These are phyloP conservation scores for Bolinopsis microptera DNA, from an alignment of 37 sponge, comb jelly and placozoan species.

Conservation along the genomic window DNA sequence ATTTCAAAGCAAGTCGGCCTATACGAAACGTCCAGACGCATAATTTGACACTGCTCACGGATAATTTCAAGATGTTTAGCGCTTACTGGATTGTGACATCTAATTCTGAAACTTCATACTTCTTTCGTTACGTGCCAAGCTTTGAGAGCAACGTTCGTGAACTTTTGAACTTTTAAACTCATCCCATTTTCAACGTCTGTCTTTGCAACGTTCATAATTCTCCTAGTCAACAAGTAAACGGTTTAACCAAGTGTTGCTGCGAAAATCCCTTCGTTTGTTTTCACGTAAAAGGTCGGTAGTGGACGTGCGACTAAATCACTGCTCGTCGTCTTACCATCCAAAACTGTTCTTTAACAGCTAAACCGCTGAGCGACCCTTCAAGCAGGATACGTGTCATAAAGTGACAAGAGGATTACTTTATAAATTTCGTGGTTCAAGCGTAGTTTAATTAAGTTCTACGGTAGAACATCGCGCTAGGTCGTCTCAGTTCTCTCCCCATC, in stretches of 20 bases:
- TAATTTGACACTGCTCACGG: constrained; percentile 34
- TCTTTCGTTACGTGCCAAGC: background rate
- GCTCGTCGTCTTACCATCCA: too few species aligned
- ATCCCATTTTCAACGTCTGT: background rate
- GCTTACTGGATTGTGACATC: background rate
- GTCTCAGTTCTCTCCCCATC: too few species aligned
- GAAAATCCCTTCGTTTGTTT: too few species aligned
- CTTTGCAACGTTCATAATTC: too few species aligned
- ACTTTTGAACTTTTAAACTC: background rate
- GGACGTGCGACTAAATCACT: too few species aligned
- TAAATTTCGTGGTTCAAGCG: background rate
- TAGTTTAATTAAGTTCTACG: too few species aligned
- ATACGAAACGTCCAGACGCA: constrained; percentile 18
- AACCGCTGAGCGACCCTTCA: background rate
- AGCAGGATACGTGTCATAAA: background rate
- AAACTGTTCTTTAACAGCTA: background rate
- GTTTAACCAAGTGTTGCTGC: too few species aligned
- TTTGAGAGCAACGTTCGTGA: too few species aligned
- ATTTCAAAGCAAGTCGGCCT: constrained; percentile 24
- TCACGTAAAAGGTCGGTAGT: background rate
- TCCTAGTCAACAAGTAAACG: too few species aligned
- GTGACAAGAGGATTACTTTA: background rate
- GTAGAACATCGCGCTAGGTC: too few species aligned
- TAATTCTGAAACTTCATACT: background rate
- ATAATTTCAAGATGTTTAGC: constrained; percentile 31